A percentile compares a stretch with the other conserved stretches of the same genome.
These are phyloP conservation scores for Trisateles emortualis DNA, from an alignment of 2,888 invertebrate species.

Conservation along the genomic window DNA sequence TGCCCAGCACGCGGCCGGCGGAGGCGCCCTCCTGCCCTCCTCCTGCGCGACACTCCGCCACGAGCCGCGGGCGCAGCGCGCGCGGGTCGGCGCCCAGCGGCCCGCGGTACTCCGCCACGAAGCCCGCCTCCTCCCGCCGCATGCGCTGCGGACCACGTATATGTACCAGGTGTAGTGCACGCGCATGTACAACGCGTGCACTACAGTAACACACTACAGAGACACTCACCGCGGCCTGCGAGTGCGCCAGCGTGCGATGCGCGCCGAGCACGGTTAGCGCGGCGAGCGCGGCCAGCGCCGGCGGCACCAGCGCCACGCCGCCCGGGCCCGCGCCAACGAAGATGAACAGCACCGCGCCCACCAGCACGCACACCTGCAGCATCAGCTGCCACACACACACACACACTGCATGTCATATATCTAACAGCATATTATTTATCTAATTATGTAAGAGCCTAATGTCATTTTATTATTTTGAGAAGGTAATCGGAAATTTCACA, in stretches of 20 bases:
- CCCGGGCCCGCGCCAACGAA: conserved; percentile 84
- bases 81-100: conserved; percentile 38
- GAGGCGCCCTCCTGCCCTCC: background rate
- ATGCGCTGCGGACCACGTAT: conserved; percentile 44
- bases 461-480: too few relatives aligned
- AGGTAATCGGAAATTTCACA: too few relatives aligned
- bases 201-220: too few relatives aligned
- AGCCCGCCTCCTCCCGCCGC: conserved; percentile 87
- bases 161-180: background rate
- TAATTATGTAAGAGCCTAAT: too few relatives aligned
- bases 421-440: too few relatives aligned
- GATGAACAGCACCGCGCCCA: conserved; percentile 90
- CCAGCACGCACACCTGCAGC: conserved; percentile 82
- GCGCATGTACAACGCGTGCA: too few relatives aligned
- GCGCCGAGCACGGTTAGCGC: conserved; percentile 35
- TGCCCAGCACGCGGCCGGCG: conserved; percentile 57
- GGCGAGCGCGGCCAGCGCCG: conserved; percentile 51
- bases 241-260: conserved; percentile 25
- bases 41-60: conserved; percentile 12
- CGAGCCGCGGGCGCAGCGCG: conserved; percentile 20
- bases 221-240: conserved; percentile 3
- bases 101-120: conserved; percentile 62
- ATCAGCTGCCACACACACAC: conserved; percentile 56
- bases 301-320: conserved; percentile 47
- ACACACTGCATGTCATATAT: background rate